Conservation (phyloP, 2,113 vertebrate genomes). For the Microtus pennsylvanicus region DNA sequence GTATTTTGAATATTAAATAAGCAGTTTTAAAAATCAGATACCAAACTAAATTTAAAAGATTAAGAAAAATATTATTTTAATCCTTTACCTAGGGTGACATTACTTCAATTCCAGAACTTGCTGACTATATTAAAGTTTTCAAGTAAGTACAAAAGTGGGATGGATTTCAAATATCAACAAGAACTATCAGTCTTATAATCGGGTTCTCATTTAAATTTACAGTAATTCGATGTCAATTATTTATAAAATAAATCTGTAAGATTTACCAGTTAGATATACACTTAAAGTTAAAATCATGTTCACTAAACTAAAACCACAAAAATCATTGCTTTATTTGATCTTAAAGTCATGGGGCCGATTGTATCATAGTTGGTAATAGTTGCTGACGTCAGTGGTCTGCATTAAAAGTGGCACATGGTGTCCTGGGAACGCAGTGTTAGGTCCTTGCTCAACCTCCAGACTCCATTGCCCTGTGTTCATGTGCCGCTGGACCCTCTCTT, state of each 20-base stretch:
- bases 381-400: background rate
- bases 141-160: constrained; percentile 92
- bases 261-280: constrained; percentile 9
- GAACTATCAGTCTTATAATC: constrained; percentile 28
- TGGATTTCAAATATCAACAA: constrained; percentile 69
- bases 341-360: background rate
- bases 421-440: background rate
- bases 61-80: constrained; percentile 43
- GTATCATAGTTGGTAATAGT: background rate
- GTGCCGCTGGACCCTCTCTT: constrained; percentile 17
- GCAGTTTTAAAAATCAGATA: constrained; percentile 42
- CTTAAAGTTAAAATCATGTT: background rate
- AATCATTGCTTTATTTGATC: background rate
- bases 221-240: background rate
- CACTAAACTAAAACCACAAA: constrained; percentile 8
- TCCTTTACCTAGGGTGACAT: constrained; percentile 94
- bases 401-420: background rate
- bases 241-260: background rate
- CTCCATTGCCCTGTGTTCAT: background rate
- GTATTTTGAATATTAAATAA: constrained; percentile 25
- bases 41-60: constrained; percentile 29
- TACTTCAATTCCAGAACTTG: constrained; percentile 98
- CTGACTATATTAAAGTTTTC: constrained; percentile 99
- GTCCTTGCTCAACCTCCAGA: background rate
- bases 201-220: background rate